A percentile compares a stretch with the other conserved stretches of the same genome.
These are phyloP conservation scores for Sebastes diploproa DNA, from an alignment of 2,797 vertebrate genomes.

Conservation along the genomic window DNA sequence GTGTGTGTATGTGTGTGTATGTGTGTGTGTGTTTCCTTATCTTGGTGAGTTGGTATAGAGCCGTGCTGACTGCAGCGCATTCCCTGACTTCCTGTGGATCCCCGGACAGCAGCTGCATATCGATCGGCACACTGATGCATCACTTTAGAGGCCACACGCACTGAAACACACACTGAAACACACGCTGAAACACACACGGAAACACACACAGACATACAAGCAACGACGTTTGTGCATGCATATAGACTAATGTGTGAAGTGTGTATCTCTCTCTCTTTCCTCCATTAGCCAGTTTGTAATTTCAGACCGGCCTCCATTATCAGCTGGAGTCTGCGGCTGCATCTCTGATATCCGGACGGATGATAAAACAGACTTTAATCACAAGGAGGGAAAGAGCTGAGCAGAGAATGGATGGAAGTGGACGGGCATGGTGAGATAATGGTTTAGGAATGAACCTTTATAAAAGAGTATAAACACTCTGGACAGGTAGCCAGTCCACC, in stretches of 20 bases:
- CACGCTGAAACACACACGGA: not conserved
- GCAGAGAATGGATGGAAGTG: conserved; percentile 23
- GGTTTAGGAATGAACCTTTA: not conserved
- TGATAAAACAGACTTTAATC: conserved; percentile 36
- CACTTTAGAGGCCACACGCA: conserved; percentile 32
- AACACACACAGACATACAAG: not conserved
- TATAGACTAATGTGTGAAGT: conserved; percentile 15
- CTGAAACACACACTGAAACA: not conserved
- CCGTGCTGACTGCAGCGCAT: conserved; percentile 66
- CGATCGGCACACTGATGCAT: conserved; percentile 65
- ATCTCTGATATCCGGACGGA: conserved; percentile 34
- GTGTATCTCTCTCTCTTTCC: not conserved
- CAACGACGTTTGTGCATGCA: conserved; percentile 9
- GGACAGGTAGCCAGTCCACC: not conserved
- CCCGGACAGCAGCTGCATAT: conserved; percentile 66
- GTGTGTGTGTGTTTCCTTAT: conserved; percentile 43
- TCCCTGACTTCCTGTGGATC: conserved; percentile 71
- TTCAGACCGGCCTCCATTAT: conserved; percentile 61
- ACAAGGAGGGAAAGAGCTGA: conserved; percentile 4
- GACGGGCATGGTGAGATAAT: not conserved
- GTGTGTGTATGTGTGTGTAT: too few relatives aligned
- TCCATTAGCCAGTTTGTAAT: conserved; percentile 45
- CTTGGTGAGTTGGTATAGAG: conserved; percentile 51
- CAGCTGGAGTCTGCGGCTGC: conserved; percentile 41
- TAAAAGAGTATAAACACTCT: not conserved